Evolutionary conservation across 1,140 invertebrate genomes (phyloP), one percentile per base, ranked within the genome.

Genomic region (Drosophila sturtevanti): DNA sequence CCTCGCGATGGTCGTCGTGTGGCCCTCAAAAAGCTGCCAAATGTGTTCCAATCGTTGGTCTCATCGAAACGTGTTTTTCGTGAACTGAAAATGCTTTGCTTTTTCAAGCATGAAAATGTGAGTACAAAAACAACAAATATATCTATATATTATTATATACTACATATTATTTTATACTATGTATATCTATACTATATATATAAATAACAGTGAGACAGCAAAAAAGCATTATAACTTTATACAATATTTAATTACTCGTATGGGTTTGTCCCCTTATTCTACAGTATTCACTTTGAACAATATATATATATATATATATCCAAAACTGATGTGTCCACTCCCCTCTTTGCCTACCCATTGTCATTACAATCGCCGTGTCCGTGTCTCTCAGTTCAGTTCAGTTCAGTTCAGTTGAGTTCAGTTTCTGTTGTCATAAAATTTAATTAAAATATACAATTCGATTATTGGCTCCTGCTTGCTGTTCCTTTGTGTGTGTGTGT

Each of bases 21-120:
- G 72, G 99, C 99, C 56, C 95, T 99, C 65, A 99, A 99, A 94
- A 99, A 99, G 94, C 96, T 99, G 94, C 98, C 99, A 78, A 99
- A 99, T 94, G 98, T 99, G 92, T 99, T 99, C 95, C 99, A 99
- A 93, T 99, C 98, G 92, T 94, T 99, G 85, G 98, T 99, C 80
- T 99, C 98, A 79, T 97, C 97, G 91, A 99, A 99, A 93, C 95
- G 99, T 89, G 99, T 99, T 69, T 99, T 99, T 93, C 95, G 99
- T 77, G 99, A 99, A 93, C 95, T 99, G 77, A 98, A 98, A 93
- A 99, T 99, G 98, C 94, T 99, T 38, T 98, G 98, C 93, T 99
- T 98, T 93, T 99, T 99, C 94, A 98, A 99, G 94, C 98, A 99
- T 93, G 98, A 99, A 93, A 99, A 99, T 93, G 98, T 99, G 94